Conservation (phyloP, 2,888 invertebrate genomes). For the Eupithecia subfuscata region DNA sequence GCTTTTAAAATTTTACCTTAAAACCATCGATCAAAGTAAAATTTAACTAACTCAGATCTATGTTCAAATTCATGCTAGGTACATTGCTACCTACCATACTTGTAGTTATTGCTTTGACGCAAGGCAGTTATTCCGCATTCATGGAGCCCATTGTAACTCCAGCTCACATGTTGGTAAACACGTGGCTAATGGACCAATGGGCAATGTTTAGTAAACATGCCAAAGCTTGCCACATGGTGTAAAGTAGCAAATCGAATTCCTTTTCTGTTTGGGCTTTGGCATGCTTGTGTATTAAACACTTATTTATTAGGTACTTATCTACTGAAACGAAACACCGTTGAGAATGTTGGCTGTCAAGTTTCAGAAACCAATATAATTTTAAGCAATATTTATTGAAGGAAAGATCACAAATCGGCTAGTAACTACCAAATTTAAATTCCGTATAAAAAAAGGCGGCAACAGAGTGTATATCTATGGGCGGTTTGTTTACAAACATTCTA, state of each 20-base stretch:
- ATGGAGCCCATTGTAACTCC: constrained; percentile 19
- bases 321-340: background rate
- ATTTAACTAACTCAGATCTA: no score
- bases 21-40: no score
- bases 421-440: no score
- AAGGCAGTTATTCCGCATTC: background rate
- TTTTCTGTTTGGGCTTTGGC: background rate
- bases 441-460: no score
- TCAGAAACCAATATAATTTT: no score
- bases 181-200: constrained; percentile 9
- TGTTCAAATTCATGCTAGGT: no score
- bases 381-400: no score
- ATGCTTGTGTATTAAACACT: constrained; percentile 1
- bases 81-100: background rate
- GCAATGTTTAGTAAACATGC: constrained; percentile 2
- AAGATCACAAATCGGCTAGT: no score
- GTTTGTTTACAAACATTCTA: no score
- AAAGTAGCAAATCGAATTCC: background rate
- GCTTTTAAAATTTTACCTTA: no score
- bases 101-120: background rate
- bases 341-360: background rate
- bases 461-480: no score
- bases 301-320: no score
- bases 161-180: constrained; percentile 28
- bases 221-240: background rate